Conservation (phyloP, 2,113 vertebrate genomes). For the Strix aluco region DNA sequence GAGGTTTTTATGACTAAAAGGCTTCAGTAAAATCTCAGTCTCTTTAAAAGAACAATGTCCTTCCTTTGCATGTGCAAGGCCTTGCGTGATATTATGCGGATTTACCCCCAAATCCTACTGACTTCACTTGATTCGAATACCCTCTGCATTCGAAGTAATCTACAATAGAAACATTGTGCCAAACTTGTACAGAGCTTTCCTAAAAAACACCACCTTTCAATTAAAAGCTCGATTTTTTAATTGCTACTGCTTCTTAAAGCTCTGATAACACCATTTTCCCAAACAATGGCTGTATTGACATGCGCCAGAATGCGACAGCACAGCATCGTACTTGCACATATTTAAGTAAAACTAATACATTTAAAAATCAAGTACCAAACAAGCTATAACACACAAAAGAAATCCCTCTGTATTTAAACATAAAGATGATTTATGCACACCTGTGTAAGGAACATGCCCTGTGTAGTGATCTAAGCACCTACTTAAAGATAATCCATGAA, state of each 20-base stretch:
- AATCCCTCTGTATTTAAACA: not conserved
- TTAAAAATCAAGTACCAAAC: not conserved
- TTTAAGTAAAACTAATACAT: not conserved
- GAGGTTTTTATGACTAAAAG: not conserved
- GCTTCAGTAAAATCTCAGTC: not conserved
- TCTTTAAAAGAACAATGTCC: not conserved
- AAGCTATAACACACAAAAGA: not conserved
- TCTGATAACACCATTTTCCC: not conserved
- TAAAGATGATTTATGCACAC: not conserved
- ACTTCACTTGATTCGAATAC: not conserved
- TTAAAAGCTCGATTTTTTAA: not conserved
- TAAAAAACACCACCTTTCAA: not conserved
- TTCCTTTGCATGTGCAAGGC: not conserved
- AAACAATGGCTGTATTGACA: not conserved
- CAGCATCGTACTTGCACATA: not conserved
- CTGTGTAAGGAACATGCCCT: not conserved
- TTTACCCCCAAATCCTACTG: not conserved
- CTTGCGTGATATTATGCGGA: too few species aligned
- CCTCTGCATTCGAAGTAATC: too few species aligned
- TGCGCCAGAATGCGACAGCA: not conserved
- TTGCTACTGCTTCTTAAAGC: not conserved
- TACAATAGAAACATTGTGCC: rapidly evolving
- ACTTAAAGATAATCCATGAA: not conserved
- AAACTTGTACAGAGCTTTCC: not conserved
- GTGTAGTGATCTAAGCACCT: not conserved